phyloP scores from a whole-genome alignment of 2,797 vertebrate genomes.

The Spinus olivaceus region DNA sequence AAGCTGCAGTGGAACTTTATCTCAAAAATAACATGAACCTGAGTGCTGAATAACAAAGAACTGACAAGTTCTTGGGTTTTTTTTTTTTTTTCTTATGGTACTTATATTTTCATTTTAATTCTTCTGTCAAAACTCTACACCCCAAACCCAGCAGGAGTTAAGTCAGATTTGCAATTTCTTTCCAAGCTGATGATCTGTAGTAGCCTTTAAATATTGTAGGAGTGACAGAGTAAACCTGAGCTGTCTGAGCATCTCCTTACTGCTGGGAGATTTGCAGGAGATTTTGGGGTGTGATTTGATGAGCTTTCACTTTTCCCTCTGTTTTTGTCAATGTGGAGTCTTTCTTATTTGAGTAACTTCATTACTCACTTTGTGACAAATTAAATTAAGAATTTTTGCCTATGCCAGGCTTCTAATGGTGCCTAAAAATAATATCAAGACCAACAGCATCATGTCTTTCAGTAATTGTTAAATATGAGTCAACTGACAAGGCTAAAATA shows the following conservation, averaged over 20 bases:
- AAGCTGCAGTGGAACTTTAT: not conserved
- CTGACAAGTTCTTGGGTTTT: not conserved
- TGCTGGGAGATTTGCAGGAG: not conserved
- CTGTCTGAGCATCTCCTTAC: not conserved
- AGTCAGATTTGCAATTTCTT: not conserved
- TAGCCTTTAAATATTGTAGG: not conserved
- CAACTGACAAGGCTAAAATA: constrained; percentile 25
- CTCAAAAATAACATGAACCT: not conserved
- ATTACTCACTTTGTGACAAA: not conserved
- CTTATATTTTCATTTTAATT: not conserved
- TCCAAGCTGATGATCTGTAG: not conserved
- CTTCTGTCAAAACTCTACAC: not conserved
- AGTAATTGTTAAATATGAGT: not conserved
- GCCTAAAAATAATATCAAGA: constrained; percentile 35
- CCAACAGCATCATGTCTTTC: not conserved
- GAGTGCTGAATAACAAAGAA: not conserved
- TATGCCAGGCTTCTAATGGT: not conserved
- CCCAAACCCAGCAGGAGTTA: not conserved
- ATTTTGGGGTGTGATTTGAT: not conserved
- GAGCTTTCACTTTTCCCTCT: not conserved
- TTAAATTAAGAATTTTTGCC: not conserved
- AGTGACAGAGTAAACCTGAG: not conserved
- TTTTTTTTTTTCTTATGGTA: not conserved
- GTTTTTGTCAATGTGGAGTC: not conserved
- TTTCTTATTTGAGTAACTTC: not conserved